A percentile compares a stretch with the other conserved stretches of the same genome.
Evolutionary conservation across 2,797 vertebrate species (phyloP).

Genomic region (Squalus acanthias): DNA sequence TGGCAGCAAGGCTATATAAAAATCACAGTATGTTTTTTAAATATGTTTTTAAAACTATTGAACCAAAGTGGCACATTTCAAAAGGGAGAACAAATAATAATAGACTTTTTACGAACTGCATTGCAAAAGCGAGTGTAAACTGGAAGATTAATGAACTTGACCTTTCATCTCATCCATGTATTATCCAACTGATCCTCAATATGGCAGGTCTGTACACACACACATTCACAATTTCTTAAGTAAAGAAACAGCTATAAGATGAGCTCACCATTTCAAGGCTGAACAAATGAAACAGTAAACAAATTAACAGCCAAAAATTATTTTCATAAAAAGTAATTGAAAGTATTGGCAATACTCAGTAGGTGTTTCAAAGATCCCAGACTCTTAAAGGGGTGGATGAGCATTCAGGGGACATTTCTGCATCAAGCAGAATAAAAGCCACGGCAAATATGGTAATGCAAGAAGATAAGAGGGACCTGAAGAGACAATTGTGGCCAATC

Average conservation of each 20-base stretch:
- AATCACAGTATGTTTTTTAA: neutral
- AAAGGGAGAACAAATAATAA: neutral
- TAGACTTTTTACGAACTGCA: neutral
- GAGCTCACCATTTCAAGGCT: neutral
- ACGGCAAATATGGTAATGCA: neutral
- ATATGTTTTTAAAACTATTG: neutral
- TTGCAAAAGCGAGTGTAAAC: neutral
- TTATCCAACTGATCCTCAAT: conserved; percentile 6
- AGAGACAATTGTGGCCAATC: neutral
- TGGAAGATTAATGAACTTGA: neutral
- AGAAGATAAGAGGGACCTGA: neutral
- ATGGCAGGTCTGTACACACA: neutral
- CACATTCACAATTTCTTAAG: too few relatives aligned
- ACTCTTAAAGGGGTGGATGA: neutral
- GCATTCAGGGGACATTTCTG: neutral
- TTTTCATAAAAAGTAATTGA: neutral
- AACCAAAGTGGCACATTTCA: neutral
- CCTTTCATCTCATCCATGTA: neutral
- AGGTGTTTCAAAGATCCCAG: neutral
- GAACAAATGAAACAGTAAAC: neutral
- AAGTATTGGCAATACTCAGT: neutral
- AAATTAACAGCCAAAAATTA: neutral
- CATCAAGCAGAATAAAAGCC: neutral
- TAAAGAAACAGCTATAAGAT: too few relatives aligned
- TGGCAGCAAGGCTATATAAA: neutral